Percentiles rank a stretch among this genome's conserved stretches.
Conservation (phyloP, 2,888 invertebrate genomes). For the Melangyna quadrimaculata region DNA sequence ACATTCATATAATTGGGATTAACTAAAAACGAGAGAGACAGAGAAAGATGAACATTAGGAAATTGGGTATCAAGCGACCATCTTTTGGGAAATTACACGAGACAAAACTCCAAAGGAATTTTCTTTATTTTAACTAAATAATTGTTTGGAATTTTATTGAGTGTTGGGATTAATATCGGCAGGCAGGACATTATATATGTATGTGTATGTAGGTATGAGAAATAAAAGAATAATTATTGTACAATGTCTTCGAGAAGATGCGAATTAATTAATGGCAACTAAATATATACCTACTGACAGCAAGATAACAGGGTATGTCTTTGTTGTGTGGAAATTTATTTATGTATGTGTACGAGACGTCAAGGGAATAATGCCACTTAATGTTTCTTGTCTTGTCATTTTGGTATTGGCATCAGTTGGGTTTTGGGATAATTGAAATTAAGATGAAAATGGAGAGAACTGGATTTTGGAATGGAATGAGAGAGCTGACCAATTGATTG, state of each 20-base stretch:
- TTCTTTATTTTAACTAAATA: background rate
- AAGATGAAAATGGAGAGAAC: conserved; percentile 5
- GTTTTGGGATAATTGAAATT: conserved; percentile 31
- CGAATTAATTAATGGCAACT: conserved; percentile 1
- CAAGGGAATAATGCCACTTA: conserved; percentile 17
- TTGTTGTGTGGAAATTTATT: background rate
- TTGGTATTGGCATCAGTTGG: conserved; percentile 16
- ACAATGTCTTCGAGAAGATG: conserved; percentile 9
- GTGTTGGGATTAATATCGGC: conserved; percentile 29
- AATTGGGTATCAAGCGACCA: conserved; percentile 55
- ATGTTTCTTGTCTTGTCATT: conserved; percentile 9
- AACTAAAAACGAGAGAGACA: background rate
- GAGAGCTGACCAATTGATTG: conserved; percentile 37
- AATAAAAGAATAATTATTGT: conserved; percentile 14
- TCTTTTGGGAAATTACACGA: conserved; percentile 61
- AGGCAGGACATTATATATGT: background rate
- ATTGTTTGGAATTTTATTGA: conserved; percentile 18
- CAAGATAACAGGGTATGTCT: background rate
- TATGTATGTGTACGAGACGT: background rate
- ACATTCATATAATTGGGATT: background rate
- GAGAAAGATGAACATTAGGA: conserved; percentile 9
- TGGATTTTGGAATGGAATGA: conserved; percentile 14
- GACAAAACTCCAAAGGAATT: background rate
- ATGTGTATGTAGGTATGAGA: no score
- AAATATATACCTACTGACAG: background rate